Base-by-base conservation (phyloP, 2,888 invertebrate genomes). In the Campoplex nolae region DNA sequence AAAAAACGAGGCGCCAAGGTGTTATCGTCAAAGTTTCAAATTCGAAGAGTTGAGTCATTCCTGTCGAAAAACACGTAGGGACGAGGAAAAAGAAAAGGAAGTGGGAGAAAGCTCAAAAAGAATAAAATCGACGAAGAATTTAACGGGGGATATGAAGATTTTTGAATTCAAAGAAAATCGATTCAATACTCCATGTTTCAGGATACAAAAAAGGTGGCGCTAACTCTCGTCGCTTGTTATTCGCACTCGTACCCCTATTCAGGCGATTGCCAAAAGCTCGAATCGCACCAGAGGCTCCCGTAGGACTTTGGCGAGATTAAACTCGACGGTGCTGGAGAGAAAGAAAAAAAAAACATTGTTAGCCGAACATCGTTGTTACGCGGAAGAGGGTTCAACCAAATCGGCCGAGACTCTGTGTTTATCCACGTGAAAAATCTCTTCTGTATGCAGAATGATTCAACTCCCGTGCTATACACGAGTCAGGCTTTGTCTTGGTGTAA, bases 371-470 rank as follows among this genome's bases (percentile, higher is more conserved):
- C 86, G 75, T 48, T 28, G 28, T 32, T 45, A 51, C 23, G n/a
- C 13, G 56, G 73, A 35, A 58, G 79, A 83, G 79, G 48, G 65
- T 67, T 54, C 28, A 62, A 58, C 28, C n/a, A 32, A 82, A 76
- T 71, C 71, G 73, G 38, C 62, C 82, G 35, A 67, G 82, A 78
- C 68, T 79, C 74, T 76, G 73, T 86, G 90, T 90, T 90, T 90
- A 86, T 89, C 85, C 87, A 86, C 77, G 88, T 80, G 89, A 89
- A 88, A 89, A 90, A 88, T 78, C 90, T 90, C 90, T 85, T 90
- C 82, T 87, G 88, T 89, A 90, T 90, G 90, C 89, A 89, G 89
- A 89, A 87, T 85, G 62, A 32, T 48, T 74, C 70, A 28, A 71
- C 67, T 71, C 28, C 74, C 65, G 77, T 48, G 28, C 56, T 74